Base-by-base conservation (phyloP, 2,888 invertebrate species). In the Catotricha subobsoleta region DNA sequence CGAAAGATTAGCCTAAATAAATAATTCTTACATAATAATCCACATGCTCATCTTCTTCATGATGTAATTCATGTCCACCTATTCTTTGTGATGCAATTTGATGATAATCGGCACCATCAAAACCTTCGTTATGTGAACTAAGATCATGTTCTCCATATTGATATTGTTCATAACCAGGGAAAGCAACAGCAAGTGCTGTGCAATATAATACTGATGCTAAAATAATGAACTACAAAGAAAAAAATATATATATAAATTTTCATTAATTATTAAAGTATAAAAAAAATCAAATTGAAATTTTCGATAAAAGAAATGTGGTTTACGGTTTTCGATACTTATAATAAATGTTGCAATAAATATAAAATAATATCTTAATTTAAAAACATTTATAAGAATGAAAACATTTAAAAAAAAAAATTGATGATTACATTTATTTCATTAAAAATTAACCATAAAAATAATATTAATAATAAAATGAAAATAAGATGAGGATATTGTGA, bases 1-100 rank as follows among this genome's bases (percentile, higher is more conserved):
- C 25, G 25, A 8, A 25, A 10, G 25, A 8, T 8, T 25, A 25
- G 10, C 25, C 7, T 30, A 13, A 13, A 30, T 20, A 21, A 35
- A 8, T 9, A 28, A 39, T n/a, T 65, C 72, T 69, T 55, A 74
- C 74, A 58, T 72, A 74, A 55, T 74, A 74, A 53, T 74, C 74
- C 16, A 74, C 69, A 50, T 69, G 71, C 49, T 73, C 69, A 41
- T 72, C 67, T 15, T 66, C 66, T 2, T 48, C 48, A 33, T 52
- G 40, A 16, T 40, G 28, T 27, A 28, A 45, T 13, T 43, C 40
- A 8, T 43, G 43, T 29, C 46, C 43, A 20, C 56, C 58, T 43
- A 55, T 51, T 47, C 60, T 55, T 36, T 29, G 30, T 9, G 18
- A n/a, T 36, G 58, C 55, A 28, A 60, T 43, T 47, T 58, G 43